Base-by-base conservation (phyloP, 2,113 vertebrate species). In the Onychostoma macrolepis region DNA sequence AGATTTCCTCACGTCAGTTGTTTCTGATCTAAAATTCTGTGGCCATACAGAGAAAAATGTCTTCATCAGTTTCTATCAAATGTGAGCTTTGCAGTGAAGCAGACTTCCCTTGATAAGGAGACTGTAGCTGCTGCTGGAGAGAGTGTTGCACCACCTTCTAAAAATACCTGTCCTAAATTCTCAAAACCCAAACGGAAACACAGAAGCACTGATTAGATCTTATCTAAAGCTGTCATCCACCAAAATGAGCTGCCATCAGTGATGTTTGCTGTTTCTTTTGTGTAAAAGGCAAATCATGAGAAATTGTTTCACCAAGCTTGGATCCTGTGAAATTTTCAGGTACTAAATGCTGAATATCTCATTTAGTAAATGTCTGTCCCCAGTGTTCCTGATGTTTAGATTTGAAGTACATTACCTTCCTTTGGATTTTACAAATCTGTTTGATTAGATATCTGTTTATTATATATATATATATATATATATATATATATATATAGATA, bases 161-260 rank as follows among this genome's bases (percentile, higher is more conserved):
- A 89, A 93, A 91, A 92, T 90, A 91, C 84, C 84, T 85, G 83
- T 56, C 67, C 87, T 83, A 85, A 87, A 89, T 91, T 85, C 45
- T 30, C 36, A 65, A 86, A 90, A 86, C 77, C 71, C 83, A 84
- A 74, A 85, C 71, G 33, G 83, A 85, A 80, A 75, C 82, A 85
- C 26, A 71, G 77, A 80, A 86, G 80, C 69, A 36, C 38, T 61
- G 82, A 69, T 56, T 69, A 48, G 2, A 75, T 58, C 71, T 82
- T 28, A 13, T 80, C 72, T 87, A 43, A 43, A 63, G 67, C 28
- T 50, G 13, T 19, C 72, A 89, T 72, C 41, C 26, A 30, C 33
- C 45, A n/a, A 86, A 43, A 80, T 28, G 79, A 81, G 79, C 33
- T 10, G 41, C 26, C 19, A 36, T 67, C 58, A 45, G 1, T 67